Percentiles rank a stretch among this genome's conserved stretches.
Conservation (phyloP, 2,888 invertebrate genomes). For the Philhelius pedissequus region DNA sequence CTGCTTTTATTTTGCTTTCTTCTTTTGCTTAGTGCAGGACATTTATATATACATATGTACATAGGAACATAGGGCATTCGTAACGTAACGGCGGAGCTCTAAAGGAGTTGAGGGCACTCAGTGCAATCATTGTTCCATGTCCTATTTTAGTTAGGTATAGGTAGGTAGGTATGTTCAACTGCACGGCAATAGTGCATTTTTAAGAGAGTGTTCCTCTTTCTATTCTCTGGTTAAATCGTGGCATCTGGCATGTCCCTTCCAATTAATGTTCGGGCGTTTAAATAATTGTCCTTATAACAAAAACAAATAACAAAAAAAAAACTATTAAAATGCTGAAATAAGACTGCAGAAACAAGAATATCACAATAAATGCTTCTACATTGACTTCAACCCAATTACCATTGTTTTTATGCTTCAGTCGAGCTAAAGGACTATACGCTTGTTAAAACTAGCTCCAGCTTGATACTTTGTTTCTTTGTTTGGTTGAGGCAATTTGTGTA, state of each 20-base stretch:
- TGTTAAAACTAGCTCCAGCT: not conserved
- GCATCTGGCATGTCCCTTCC: conserved; percentile 16
- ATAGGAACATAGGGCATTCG: conserved; percentile 34
- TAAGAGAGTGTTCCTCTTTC: not conserved
- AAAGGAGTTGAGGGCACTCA: conserved; percentile 45
- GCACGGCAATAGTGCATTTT: conserved; percentile 37
- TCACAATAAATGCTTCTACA: not conserved
- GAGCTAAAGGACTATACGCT: not conserved
- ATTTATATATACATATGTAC: conserved; percentile 48
- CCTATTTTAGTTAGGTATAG: conserved; percentile 56
- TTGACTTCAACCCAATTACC: not conserved
- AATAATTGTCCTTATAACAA: not conserved
- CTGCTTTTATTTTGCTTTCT: conserved; percentile 53
- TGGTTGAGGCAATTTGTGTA: not conserved
- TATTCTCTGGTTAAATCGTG: not conserved
- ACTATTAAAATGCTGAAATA: not conserved
- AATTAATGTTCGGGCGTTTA: conserved; percentile 16
- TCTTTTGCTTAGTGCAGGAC: conserved; percentile 49
- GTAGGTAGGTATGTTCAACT: not conserved
- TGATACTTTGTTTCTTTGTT: not conserved
- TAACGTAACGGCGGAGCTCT: conserved; percentile 27
- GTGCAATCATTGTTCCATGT: conserved; percentile 64
- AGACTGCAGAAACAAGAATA: not conserved
- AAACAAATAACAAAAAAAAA: not conserved
- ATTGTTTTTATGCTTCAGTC: not conserved